Evolutionary conservation across 2,113 vertebrate species (phyloP).

Genomic region (Athene noctua): DNA sequence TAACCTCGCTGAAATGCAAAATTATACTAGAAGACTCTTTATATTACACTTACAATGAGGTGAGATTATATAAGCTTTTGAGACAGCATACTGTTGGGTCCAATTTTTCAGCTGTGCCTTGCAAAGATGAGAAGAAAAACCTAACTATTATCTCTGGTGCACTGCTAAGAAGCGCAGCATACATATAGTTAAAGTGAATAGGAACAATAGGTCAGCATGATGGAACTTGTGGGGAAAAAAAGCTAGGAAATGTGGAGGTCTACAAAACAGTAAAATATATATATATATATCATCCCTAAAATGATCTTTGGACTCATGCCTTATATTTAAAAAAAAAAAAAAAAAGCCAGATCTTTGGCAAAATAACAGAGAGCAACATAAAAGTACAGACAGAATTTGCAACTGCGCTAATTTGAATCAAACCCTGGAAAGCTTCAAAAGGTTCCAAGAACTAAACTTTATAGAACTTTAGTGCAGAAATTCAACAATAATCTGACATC

Average conservation of each 20-base stretch:
- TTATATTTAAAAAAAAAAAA: not conserved
- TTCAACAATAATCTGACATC: conserved; percentile 31
- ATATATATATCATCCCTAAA: not conserved
- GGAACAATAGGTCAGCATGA: conserved; percentile 21
- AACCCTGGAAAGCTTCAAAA: conserved; percentile 37
- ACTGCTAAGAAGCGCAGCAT: not conserved
- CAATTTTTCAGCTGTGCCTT: conserved; percentile 1
- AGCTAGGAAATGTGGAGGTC: not conserved
- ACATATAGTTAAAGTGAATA: conserved; percentile 41
- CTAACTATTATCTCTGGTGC: not conserved
- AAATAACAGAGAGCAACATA: not conserved
- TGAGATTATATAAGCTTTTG: not conserved
- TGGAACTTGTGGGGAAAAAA: not conserved
- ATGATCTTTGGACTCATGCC: not conserved
- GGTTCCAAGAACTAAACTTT: conserved; percentile 11
- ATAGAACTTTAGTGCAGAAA: conserved; percentile 4
- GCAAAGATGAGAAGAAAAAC: conserved; percentile 3
- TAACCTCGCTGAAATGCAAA: conserved; percentile 30
- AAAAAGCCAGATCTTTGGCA: not conserved
- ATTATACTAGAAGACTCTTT: conserved; percentile 15
- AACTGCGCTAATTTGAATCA: conserved; percentile 23
- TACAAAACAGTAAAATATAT: not conserved
- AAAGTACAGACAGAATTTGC: conserved; percentile 27
- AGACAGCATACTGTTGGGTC: not conserved
- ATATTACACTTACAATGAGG: not conserved